Conservation (phyloP, 92 coral and sea anemone genomes). For the Blastomussa wellsi region DNA sequence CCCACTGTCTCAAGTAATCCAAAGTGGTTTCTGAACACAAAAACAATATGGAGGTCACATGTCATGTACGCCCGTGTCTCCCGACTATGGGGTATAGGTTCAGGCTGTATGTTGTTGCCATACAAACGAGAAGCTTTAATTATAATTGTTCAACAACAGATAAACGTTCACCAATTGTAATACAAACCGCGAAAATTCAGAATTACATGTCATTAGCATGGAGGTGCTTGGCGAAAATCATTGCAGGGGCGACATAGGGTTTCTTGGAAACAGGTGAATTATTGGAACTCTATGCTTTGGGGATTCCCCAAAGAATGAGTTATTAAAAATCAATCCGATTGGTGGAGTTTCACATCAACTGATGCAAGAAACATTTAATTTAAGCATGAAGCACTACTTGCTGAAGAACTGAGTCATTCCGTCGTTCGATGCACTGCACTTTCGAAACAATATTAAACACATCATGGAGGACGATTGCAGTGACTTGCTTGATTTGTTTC, state of each 20-base stretch:
- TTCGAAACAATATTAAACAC: neutral
- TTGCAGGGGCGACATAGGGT: too few species aligned
- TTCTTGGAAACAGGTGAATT: neutral
- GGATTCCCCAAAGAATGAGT: constrained; percentile 10
- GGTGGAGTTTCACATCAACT: neutral
- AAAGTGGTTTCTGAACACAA: too few species aligned
- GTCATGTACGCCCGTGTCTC: too few species aligned
- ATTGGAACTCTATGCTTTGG: neutral
- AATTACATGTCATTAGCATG: neutral
- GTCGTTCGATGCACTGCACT: neutral
- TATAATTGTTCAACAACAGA: too few species aligned
- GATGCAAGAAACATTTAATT: neutral
- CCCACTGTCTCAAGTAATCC: too few species aligned
- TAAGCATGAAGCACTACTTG: neutral
- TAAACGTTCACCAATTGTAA: too few species aligned
- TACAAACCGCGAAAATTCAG: neutral
- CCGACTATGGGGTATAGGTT: too few species aligned
- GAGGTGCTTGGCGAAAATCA: too few species aligned
- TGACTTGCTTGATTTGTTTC: neutral
- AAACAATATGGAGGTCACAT: too few species aligned
- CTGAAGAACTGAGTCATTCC: neutral
- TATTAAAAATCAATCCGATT: neutral
- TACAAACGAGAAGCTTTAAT: too few species aligned
- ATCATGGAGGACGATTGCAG: constrained; percentile 14
- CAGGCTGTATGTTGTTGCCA: too few species aligned